Evolutionary conservation across 1,140 invertebrate species (phyloP).

Genomic region (Oryzaephilus surinamensis): DNA sequence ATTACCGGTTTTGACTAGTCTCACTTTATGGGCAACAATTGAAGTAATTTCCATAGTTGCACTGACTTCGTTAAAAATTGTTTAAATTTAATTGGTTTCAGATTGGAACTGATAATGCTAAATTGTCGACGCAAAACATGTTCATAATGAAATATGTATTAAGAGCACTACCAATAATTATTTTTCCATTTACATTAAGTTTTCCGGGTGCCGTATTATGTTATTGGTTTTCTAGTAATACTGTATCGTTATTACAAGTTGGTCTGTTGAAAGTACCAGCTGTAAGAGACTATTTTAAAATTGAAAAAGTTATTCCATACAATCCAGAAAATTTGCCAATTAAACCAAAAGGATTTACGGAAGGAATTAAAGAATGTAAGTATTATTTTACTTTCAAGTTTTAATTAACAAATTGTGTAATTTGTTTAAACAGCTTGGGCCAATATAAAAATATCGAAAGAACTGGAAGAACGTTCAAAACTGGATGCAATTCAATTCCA

Average conservation of each 20-base stretch:
- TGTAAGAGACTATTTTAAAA: slow-evolving; percentile 68
- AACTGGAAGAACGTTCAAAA: slow-evolving; percentile 63
- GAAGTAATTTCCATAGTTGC: slow-evolving; percentile 44
- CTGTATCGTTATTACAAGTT: slow-evolving; percentile 79
- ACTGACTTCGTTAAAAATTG: slow-evolving; percentile 9
- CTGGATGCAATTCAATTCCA: slow-evolving; percentile 71
- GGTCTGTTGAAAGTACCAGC: slow-evolving; percentile 62
- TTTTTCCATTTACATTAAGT: slow-evolving; percentile 77
- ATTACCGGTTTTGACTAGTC: slow-evolving; percentile 74
- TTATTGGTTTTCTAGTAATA: slow-evolving; percentile 86
- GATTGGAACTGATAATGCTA: slow-evolving; percentile 67
- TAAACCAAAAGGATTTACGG: slow-evolving; percentile 65
- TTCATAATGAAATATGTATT: slow-evolving; percentile 63
- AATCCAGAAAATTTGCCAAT: slow-evolving; percentile 45
- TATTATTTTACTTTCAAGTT: slow-evolving; percentile 18
- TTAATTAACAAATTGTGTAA: neutral
- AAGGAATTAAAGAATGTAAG: slow-evolving; percentile 75
- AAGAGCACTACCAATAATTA: slow-evolving; percentile 63
- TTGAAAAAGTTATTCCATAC: slow-evolving; percentile 53
- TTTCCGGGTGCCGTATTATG: slow-evolving; percentile 81
- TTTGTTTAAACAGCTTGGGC: slow-evolving; percentile 51
- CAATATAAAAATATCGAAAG: slow-evolving; percentile 70
- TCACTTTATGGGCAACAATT: slow-evolving; percentile 69
- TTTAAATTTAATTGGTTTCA: slow-evolving; percentile 28
- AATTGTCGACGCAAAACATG: slow-evolving; percentile 50